phyloP scores from a whole-genome alignment of 2,797 vertebrate species.

The Malacoraja senta region DNA sequence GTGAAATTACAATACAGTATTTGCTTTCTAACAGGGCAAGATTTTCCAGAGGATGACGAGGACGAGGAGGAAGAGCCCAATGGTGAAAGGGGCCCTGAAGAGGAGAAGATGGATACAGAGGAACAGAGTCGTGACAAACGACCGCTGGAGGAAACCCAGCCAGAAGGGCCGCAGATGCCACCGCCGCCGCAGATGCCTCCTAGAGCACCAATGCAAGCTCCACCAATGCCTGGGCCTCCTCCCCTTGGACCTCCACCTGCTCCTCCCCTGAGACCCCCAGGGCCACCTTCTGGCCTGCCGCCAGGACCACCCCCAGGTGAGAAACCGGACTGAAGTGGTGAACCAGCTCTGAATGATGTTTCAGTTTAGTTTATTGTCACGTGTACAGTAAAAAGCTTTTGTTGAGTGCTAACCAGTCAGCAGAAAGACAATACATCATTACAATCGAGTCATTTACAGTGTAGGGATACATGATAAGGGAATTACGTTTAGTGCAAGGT shows the following conservation, averaged over 20 bases:
- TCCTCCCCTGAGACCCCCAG: conserved; percentile 86
- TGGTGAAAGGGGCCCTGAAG: conserved; percentile 61
- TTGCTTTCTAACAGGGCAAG: conserved; percentile 68
- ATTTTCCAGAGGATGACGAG: conserved; percentile 79
- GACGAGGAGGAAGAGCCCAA: conserved; percentile 72
- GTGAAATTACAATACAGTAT: not conserved
- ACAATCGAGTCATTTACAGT: too few species aligned
- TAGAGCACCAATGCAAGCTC: conserved; percentile 75
- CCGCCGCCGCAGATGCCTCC: conserved; percentile 59
- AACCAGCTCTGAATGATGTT: not conserved
- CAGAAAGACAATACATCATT: too few species aligned
- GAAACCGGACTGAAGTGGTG: not conserved
- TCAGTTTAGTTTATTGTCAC: too few species aligned
- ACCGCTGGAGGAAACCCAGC: conserved; percentile 64
- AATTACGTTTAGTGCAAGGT: too few species aligned
- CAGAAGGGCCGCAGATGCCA: conserved; percentile 52
- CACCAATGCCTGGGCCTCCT: conserved; percentile 85
- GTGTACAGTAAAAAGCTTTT: too few species aligned
- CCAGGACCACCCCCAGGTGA: conserved; percentile 91
- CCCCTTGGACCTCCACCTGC: conserved; percentile 86
- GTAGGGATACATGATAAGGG: too few species aligned
- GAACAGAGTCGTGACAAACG: conserved; percentile 77
- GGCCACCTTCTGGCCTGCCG: conserved; percentile 85
- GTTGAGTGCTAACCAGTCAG: too few species aligned
- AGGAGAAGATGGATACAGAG: conserved; percentile 56